Conservation (phyloP, 1,140 invertebrate genomes). For the Macrocentrus cingulum region DNA sequence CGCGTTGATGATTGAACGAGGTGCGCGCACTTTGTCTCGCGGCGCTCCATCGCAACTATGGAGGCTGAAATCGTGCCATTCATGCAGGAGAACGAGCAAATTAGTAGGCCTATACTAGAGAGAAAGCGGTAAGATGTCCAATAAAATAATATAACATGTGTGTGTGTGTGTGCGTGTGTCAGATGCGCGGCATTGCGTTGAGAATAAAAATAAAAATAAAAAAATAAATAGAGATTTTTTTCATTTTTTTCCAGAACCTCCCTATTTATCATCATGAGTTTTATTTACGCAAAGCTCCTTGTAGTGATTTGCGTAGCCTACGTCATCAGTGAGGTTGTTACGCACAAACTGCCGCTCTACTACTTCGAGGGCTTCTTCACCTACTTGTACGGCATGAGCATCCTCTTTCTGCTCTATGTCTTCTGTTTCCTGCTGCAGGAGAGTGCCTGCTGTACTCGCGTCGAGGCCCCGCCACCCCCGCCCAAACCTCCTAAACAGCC, state of each 20-base stretch:
- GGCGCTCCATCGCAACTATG: constrained; percentile 31
- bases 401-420: constrained; percentile 93
- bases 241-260: constrained; percentile 79
- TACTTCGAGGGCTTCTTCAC: constrained; percentile 97
- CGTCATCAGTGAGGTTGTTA: constrained; percentile 90
- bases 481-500: constrained; percentile 75
- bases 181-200: no score
- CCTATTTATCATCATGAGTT: constrained; percentile 91
- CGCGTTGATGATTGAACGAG: no score
- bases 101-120: constrained; percentile 41
- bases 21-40: no score
- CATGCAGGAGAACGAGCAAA: constrained; percentile 41
- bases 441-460: constrained; percentile 76
- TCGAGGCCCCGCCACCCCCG: constrained; percentile 67
- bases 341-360: constrained; percentile 86
- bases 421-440: constrained; percentile 95
- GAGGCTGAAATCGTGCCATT: constrained; percentile 52
- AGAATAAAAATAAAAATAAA: not conserved
- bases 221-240: constrained; percentile 24
- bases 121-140: constrained; percentile 46
- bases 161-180: no score
- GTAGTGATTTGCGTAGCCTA: constrained; percentile 90
- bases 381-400: constrained; percentile 92
- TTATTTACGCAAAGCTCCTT: constrained; percentile 89
- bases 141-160: not conserved